phyloP scores from a whole-genome alignment of 1,140 invertebrate species.

The Stratiolaelaps scimitus region DNA sequence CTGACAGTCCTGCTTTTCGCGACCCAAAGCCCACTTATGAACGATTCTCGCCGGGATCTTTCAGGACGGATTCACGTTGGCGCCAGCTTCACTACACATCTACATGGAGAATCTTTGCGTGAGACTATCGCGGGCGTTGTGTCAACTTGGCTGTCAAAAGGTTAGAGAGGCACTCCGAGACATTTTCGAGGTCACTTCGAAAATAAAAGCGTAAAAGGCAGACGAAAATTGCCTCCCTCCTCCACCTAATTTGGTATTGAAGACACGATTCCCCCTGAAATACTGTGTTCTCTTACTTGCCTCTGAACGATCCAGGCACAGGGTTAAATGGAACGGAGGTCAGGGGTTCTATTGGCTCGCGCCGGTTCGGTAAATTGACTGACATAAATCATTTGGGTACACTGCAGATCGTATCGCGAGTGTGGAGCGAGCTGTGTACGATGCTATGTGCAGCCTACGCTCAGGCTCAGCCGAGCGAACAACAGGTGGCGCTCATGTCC shows the following conservation, averaged over 20 bases:
- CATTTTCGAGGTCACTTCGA: background rate
- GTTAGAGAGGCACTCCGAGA: background rate
- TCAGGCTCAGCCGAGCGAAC: slow-evolving; percentile 3
- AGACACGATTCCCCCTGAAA: no score
- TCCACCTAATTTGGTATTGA: no score
- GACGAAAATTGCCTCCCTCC: no score
- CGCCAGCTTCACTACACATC: slow-evolving; percentile 16
- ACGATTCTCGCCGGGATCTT: background rate
- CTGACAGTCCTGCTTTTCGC: slow-evolving; percentile 1
- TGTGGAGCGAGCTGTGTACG: slow-evolving; percentile 18
- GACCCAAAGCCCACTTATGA: background rate
- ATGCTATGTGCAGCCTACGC: slow-evolving; percentile 23
- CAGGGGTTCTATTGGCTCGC: no score
- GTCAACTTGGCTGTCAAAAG: slow-evolving; percentile 19
- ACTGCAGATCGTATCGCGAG: slow-evolving; percentile 2
- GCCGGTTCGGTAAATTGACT: no score
- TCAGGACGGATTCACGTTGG: slow-evolving; percentile 19
- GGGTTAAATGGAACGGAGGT: no score
- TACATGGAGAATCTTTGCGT: background rate
- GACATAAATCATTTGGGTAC: no score
- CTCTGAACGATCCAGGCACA: no score
- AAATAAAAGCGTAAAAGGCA: no score
- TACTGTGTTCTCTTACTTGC: no score
- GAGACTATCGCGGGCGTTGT: background rate
- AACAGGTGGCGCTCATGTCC: slow-evolving; percentile 10